Conservation (phyloP, 2,797 vertebrate species). For the Sebastes vulpes region DNA sequence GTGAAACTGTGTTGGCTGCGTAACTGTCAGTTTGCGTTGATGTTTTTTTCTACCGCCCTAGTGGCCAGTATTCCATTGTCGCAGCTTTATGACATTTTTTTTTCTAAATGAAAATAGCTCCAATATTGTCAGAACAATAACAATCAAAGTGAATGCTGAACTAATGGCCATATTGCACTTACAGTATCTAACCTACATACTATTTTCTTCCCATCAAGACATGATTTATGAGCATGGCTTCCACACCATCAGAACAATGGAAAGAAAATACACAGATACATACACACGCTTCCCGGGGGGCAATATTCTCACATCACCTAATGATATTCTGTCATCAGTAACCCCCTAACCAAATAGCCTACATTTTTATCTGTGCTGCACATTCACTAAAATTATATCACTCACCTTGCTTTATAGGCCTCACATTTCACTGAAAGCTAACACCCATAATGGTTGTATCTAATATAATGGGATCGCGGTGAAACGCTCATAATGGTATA, state of each 20-base stretch:
- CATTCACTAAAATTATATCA: constrained; percentile 5
- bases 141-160: neutral
- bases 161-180: neutral
- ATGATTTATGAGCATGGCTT: constrained; percentile 41
- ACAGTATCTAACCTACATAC: neutral
- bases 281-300: constrained; percentile 23
- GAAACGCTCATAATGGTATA: neutral
- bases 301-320: constrained; percentile 23
- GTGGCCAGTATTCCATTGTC: neutral
- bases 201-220: constrained; percentile 8
- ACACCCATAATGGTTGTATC: neutral
- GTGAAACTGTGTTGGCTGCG: neutral
- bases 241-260: constrained; percentile 16
- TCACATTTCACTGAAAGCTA: constrained; percentile 1
- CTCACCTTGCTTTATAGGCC: neutral
- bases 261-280: constrained; percentile 9
- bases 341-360: constrained; percentile 18
- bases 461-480: neutral
- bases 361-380: constrained; percentile 1
- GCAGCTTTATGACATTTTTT: neutral
- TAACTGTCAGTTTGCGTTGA: neutral
- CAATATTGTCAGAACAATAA: neutral
- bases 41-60: neutral
- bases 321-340: constrained; percentile 28
- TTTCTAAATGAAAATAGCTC: neutral